Percentiles rank a stretch among this genome's conserved stretches.
These are phyloP conservation scores for Synanthedon andrenaeformis DNA, from an alignment of 2,888 invertebrate genomes.

Conservation along the genomic window DNA sequence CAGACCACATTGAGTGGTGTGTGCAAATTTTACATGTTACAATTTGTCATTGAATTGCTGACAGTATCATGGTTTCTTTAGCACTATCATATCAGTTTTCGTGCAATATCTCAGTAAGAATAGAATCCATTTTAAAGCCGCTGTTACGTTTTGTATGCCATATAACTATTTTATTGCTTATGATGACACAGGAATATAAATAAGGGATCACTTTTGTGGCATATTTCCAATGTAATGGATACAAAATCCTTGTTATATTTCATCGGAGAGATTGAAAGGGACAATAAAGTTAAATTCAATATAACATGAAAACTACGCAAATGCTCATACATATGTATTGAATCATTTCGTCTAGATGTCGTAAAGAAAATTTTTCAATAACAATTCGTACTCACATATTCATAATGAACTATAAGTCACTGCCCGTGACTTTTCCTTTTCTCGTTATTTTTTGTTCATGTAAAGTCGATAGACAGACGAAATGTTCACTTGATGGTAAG, in stretches of 20 bases:
- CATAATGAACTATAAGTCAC: too few relatives aligned
- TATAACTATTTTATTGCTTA: conserved; percentile 21
- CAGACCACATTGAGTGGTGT: too few relatives aligned
- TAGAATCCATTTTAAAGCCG: conserved; percentile 9
- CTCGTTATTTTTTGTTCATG: not conserved
- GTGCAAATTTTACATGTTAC: too few relatives aligned
- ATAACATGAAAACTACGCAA: not conserved
- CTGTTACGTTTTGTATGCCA: conserved; percentile 16
- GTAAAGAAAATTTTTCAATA: not conserved
- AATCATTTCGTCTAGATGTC: not conserved
- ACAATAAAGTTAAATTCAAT: not conserved
- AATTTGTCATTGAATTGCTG: not conserved
- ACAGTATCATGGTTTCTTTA: not conserved
- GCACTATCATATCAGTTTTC: conserved; percentile 25
- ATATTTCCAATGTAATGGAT: conserved; percentile 7
- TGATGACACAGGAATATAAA: not conserved
- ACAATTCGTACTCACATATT: not conserved
- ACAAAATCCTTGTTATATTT: conserved; percentile 4
- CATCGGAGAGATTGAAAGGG: not conserved
- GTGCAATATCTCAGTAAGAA: conserved; percentile 9
- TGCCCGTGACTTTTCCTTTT: too few relatives aligned
- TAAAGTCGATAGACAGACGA: not conserved
- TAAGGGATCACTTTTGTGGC: conserved; percentile 9
- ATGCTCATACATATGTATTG: not conserved
- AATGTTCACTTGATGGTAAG: not conserved